phyloP scores from a whole-genome alignment of 2,113 vertebrate genomes.

The Thamnophis sirtalis region DNA sequence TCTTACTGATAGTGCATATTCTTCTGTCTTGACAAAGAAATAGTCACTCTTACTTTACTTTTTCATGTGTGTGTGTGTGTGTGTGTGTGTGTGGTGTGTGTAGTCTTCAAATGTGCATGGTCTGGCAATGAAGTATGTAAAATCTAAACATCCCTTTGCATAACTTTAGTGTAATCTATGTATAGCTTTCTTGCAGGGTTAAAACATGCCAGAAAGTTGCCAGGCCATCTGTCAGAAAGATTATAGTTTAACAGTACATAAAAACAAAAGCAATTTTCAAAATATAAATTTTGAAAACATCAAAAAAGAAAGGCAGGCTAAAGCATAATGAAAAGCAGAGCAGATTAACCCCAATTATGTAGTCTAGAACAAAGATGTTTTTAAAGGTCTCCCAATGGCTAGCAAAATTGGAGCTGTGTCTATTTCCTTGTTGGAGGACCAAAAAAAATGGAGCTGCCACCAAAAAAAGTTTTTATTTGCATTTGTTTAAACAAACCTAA shows the following conservation, averaged over 20 bases:
- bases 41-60: constrained; percentile 27
- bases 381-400: background rate
- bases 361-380: background rate
- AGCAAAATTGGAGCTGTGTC: background rate
- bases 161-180: background rate
- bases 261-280: background rate
- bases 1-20: background rate
- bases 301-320: background rate
- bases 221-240: background rate
- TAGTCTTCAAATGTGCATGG: constrained; percentile 42
- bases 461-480: background rate
- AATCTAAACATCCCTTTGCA: constrained; percentile 19
- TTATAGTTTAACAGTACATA: background rate
- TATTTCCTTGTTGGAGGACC: background rate
- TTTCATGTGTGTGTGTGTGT: background rate
- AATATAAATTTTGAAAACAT: background rate
- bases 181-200: background rate
- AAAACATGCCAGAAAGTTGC: background rate
- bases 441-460: background rate
- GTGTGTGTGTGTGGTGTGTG: constrained; percentile 30
- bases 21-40: fast-evolving
- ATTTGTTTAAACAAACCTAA: background rate
- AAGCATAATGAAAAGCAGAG: background rate
- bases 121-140: constrained; percentile 34
- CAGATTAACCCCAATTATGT: background rate